Conservation (phyloP, 2,113 vertebrate genomes). For the Silurus asotus region DNA sequence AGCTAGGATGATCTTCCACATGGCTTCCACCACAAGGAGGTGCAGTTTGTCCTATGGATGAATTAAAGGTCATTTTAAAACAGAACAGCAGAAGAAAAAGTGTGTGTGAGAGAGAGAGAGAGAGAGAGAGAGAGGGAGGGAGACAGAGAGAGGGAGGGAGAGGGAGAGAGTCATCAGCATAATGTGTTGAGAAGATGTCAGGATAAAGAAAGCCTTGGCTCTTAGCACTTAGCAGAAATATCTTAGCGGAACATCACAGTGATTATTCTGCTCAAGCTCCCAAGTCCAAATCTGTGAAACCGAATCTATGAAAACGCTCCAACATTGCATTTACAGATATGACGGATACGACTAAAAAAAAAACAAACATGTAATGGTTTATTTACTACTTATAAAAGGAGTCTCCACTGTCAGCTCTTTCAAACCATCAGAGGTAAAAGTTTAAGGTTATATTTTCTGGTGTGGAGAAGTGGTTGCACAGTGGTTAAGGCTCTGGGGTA, state of each 20-base stretch:
- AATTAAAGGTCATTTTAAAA: constrained; percentile 3
- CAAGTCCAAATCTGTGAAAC: too few species aligned
- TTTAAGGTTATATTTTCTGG: too few species aligned
- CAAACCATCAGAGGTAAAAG: background rate
- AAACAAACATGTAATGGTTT: too few species aligned
- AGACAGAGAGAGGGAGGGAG: background rate
- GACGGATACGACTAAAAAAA: too few species aligned
- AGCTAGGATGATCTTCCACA: background rate
- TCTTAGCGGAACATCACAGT: background rate
- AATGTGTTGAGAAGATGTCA: background rate
- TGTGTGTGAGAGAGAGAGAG: background rate
- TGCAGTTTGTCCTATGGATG: constrained; percentile 31
- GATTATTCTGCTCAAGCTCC: background rate
- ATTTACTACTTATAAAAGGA: background rate
- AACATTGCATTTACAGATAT: too few species aligned
- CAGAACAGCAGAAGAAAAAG: background rate
- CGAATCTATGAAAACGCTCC: too few species aligned
- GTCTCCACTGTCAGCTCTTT: background rate
- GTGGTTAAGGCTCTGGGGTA: too few species aligned
- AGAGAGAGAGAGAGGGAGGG: background rate
- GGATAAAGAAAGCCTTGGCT: background rate
- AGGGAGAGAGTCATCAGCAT: background rate
- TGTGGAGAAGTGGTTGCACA: too few species aligned
- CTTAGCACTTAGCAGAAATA: background rate
- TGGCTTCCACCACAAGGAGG: constrained; percentile 36